These are phyloP conservation scores for Agrilus mali DNA, from an alignment of 2,888 invertebrate genomes.

Conservation along the genomic window DNA sequence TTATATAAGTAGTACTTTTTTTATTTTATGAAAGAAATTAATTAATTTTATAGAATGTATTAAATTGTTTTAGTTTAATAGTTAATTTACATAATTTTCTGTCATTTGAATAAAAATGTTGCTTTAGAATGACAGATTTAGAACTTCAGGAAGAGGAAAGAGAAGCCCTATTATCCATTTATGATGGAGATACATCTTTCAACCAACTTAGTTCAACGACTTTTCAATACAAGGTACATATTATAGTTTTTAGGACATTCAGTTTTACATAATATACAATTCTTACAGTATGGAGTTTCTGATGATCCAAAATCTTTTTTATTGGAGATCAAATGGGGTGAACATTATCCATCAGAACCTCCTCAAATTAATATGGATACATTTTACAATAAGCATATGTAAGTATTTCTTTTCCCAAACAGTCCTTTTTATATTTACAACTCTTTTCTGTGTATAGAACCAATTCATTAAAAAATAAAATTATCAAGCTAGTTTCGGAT, in stretches of 20 bases:
- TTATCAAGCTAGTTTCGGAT: slow-evolving; percentile 44
- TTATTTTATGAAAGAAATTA: too few species aligned
- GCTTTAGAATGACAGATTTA: slow-evolving; percentile 37
- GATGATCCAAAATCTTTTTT: slow-evolving; percentile 70
- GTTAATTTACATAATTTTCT: too few species aligned
- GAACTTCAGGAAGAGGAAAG: slow-evolving; percentile 78
- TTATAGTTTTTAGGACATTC: slow-evolving; percentile 10
- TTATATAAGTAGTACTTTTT: too few species aligned
- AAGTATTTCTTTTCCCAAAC: slow-evolving; percentile 33
- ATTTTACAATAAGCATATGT: slow-evolving; percentile 90
- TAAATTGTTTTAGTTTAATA: too few species aligned
- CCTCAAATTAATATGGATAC: slow-evolving; percentile 77
- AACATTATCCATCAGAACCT: slow-evolving; percentile 71
- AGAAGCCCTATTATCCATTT: slow-evolving; percentile 85
- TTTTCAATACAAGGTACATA: slow-evolving; percentile 92
- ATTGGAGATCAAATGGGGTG: slow-evolving; percentile 78
- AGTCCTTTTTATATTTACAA: background rate
- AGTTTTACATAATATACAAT: slow-evolving; percentile 3
- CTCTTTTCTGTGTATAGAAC: slow-evolving; percentile 36
- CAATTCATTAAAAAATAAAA: slow-evolving; percentile 55
- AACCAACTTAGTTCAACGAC: slow-evolving; percentile 64
- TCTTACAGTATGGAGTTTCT: slow-evolving; percentile 65
- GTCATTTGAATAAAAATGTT: too few species aligned
- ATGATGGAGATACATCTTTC: slow-evolving; percentile 83
- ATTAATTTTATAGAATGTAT: too few species aligned